Percentiles rank a stretch among this genome's conserved stretches.
These are phyloP conservation scores for Phycodurus eques DNA, from an alignment of 2,113 vertebrate genomes.

Conservation along the genomic window DNA sequence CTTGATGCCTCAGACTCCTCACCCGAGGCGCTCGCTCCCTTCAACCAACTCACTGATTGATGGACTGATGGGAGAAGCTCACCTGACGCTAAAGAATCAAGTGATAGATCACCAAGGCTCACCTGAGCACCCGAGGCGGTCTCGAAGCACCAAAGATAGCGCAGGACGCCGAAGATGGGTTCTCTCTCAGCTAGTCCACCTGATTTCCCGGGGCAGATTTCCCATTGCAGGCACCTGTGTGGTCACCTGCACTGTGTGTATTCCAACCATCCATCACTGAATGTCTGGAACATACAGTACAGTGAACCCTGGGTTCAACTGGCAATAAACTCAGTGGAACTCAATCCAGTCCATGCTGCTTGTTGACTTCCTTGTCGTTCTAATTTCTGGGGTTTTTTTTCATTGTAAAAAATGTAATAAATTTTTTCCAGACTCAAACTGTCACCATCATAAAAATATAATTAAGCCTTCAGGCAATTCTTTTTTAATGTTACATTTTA, in stretches of 20 bases:
- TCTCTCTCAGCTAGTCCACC: not conserved
- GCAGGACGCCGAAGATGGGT: not conserved
- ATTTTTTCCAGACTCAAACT: not conserved
- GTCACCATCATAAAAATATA: not conserved
- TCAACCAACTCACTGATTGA: constrained; percentile 4
- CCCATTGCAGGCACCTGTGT: not conserved
- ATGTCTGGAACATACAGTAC: not conserved
- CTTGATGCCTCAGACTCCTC: constrained; percentile 3
- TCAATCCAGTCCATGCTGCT: not conserved
- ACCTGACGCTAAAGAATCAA: constrained; percentile 2
- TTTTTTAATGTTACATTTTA: not conserved
- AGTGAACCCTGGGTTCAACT: not conserved
- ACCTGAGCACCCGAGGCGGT: constrained; percentile 1
- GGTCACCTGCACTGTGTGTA: not conserved
- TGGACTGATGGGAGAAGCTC: constrained; percentile 8
- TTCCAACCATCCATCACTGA: not conserved
- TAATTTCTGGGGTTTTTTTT: too few species aligned
- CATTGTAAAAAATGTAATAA: not conserved
- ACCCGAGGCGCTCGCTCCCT: constrained; percentile 5
- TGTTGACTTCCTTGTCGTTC: too few species aligned
- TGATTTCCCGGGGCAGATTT: constrained; percentile 6
- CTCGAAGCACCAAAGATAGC: not conserved
- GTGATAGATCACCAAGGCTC: constrained; percentile 4
- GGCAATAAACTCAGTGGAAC: not conserved
- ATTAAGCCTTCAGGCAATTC: not conserved